A percentile compares a stretch with the other conserved stretches of the same genome.
These are phyloP conservation scores for Operophtera brumata DNA, from an alignment of 2,888 invertebrate species.

Conservation along the genomic window DNA sequence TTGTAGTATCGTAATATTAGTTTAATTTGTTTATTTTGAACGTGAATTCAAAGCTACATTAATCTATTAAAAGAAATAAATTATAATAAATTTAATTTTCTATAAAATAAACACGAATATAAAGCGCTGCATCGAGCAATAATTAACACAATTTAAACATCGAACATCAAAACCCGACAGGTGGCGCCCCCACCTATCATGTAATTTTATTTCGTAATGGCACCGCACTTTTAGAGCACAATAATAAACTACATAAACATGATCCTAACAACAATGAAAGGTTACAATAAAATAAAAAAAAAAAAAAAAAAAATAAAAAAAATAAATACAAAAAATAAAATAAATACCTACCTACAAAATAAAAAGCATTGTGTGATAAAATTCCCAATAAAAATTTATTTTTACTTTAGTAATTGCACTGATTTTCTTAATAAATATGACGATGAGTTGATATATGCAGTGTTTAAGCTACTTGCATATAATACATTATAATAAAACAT, in stretches of 20 bases:
- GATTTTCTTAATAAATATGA: conserved; percentile 12
- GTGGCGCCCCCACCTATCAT: conserved; percentile 1
- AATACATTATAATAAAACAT: conserved; percentile 24
- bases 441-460: conserved; percentile 8
- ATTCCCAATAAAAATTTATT: conserved; percentile 24
- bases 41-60: conserved; percentile 3
- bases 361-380: background rate
- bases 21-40: conserved; percentile 7
- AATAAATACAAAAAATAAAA: too few species aligned
- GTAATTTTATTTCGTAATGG: conserved; percentile 11
- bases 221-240: conserved; percentile 24
- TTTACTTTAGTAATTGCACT: conserved; percentile 31
- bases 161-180: conserved; percentile 8
- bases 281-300: conserved; percentile 2
- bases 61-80: conserved; percentile 3
- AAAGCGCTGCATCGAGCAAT: conserved; percentile 6
- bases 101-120: conserved; percentile 2
- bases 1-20: conserved; percentile 7
- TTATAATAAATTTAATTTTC: conserved; percentile 1
- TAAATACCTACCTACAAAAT: background rate
- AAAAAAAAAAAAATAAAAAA: conserved; percentile 14
- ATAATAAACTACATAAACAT: conserved; percentile 9
- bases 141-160: conserved; percentile 11
- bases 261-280: conserved; percentile 10
- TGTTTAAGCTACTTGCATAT: conserved; percentile 14